Percentiles rank a stretch among this genome's conserved stretches.
Evolutionary conservation across 37 sponge, comb jelly and placozoan genomes (phyloP).

Genomic region (Diacarnus erythraeanus): DNA sequence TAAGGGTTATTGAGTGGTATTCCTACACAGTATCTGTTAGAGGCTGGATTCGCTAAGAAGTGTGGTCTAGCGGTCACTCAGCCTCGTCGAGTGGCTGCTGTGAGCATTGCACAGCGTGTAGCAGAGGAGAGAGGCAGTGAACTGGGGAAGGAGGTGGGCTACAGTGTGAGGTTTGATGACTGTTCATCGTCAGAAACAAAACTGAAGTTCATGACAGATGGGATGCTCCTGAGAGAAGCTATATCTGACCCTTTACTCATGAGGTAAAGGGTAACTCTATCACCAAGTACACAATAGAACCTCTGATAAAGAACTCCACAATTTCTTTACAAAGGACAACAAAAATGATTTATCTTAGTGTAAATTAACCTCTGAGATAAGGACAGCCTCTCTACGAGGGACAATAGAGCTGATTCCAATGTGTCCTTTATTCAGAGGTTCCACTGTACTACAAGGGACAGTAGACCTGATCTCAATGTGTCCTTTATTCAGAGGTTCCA

Average conservation of each 20-base stretch:
- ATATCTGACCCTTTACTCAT: constrained; percentile 76
- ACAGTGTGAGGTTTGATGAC: constrained; percentile 94
- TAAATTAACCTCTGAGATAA: no score
- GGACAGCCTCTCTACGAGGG: no score
- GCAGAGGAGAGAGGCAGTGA: constrained; percentile 69
- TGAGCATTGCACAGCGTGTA: constrained; percentile 83
- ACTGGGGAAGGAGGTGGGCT: constrained; percentile 87
- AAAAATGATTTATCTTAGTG: no score
- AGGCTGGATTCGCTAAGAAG: constrained; percentile 65
- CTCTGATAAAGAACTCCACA: no score
- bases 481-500: no score
- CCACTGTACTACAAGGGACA: no score
- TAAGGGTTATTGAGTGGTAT: neutral
- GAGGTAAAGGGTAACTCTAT: no score
- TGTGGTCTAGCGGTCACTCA: constrained; percentile 86
- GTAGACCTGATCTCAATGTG: no score
- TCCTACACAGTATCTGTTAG: constrained; percentile 68
- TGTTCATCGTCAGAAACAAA: constrained; percentile 58
- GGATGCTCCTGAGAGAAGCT: constrained; percentile 93
- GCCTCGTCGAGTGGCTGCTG: constrained; percentile 93
- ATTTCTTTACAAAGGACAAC: no score
- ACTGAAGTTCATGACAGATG: constrained; percentile 91
- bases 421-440: no score
- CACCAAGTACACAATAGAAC: no score
- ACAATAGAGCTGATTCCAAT: no score